These are phyloP conservation scores for Lacerta agilis DNA, from an alignment of 2,797 vertebrate species.

Conservation along the genomic window DNA sequence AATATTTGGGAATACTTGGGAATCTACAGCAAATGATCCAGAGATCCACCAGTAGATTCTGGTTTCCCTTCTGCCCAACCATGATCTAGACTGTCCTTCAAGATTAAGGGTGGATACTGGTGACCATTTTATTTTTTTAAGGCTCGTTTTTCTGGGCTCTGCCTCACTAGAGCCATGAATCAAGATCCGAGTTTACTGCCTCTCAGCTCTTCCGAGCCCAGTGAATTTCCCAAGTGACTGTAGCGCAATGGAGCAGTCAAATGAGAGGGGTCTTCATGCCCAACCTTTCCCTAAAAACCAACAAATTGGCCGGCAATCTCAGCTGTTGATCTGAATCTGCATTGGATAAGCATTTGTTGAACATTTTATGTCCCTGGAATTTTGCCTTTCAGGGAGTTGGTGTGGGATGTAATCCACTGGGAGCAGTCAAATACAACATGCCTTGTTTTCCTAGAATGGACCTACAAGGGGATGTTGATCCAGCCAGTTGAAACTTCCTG, in stretches of 20 bases:
- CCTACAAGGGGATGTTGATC: no score
- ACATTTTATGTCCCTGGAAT: background rate
- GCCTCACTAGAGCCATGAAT: background rate
- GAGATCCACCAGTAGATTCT: no score
- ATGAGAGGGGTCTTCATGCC: background rate
- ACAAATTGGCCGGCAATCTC: background rate
- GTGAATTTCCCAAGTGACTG: background rate
- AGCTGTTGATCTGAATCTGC: background rate
- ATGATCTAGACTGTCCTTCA: no score
- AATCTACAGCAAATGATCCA: no score
- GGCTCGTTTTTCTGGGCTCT: no score
- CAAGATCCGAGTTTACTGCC: background rate
- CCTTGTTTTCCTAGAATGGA: no score
- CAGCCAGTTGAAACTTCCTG: no score
- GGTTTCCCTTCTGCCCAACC: no score
- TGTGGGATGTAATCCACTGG: background rate
- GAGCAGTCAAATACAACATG: no score
- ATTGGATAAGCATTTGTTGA: background rate
- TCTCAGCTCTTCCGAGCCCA: background rate
- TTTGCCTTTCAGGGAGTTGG: background rate
- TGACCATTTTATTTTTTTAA: no score
- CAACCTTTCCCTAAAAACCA: background rate
- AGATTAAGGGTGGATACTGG: no score
- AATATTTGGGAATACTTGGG: no score
- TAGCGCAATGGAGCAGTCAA: background rate